These are phyloP conservation scores for Oryzias javanicus DNA, from an alignment of 2,113 vertebrate species.

Conservation along the genomic window DNA sequence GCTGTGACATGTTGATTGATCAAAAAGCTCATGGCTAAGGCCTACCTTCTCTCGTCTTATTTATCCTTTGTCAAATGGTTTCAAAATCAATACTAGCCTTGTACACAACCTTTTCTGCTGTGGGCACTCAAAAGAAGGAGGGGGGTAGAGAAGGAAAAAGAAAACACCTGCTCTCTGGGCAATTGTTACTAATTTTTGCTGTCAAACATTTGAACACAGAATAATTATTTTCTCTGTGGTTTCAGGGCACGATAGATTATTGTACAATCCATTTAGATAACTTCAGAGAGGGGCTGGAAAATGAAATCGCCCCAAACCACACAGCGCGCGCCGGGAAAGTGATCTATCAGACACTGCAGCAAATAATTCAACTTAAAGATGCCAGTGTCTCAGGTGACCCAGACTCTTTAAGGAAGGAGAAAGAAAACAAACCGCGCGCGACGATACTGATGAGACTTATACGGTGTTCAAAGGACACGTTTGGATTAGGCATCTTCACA, in stretches of 20 bases:
- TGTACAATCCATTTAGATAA: conserved; percentile 82
- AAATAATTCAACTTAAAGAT: conserved; percentile 70
- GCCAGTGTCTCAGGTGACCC: conserved; percentile 34
- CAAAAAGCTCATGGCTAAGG: conserved; percentile 94
- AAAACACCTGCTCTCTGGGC: conserved; percentile 83
- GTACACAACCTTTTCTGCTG: conserved; percentile 83
- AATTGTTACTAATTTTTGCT: conserved; percentile 86
- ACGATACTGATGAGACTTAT: conserved; percentile 10
- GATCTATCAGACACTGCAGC: conserved; percentile 68
- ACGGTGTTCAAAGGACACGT: conserved; percentile 18
- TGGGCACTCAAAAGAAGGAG: conserved; percentile 63
- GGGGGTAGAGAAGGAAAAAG: conserved; percentile 61
- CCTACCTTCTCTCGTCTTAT: conserved; percentile 90
- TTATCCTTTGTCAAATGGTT: conserved; percentile 93
- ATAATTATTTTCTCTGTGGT: conserved; percentile 83
- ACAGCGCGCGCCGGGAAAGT: conserved; percentile 60
- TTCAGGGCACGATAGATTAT: conserved; percentile 79
- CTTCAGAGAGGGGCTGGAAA: conserved; percentile 68
- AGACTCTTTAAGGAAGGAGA: conserved; percentile 36
- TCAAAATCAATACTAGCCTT: conserved; percentile 93
- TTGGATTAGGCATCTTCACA: conserved; percentile 25
- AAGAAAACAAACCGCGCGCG: conserved; percentile 24
- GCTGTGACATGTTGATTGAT: conserved; percentile 99
- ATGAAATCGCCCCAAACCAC: conserved; percentile 76
- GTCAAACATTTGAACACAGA: conserved; percentile 86